Evolutionary conservation across 2,888 invertebrate species (phyloP), one percentile per base, ranked within the genome.

Genomic region (Chironomus tentans): DNA sequence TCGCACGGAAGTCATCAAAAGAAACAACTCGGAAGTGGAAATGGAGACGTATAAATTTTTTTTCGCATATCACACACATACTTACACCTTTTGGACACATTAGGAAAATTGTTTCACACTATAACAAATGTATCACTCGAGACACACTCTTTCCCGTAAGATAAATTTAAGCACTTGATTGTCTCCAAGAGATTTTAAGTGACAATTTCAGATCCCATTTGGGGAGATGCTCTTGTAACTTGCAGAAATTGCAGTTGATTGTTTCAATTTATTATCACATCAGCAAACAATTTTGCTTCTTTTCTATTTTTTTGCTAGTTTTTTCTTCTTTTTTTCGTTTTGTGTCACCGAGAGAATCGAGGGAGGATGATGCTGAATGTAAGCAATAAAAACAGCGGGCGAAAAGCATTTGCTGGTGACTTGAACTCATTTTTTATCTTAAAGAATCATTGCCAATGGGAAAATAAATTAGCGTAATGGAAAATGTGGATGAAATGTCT

Each of bases 31-130:
- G 38, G 38, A 38, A 38, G 38, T 38, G 38, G 38, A 38, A 38
- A 38, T 38, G 38, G 10, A 38, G 38, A 38, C 38, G 10, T 38
- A 38, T 38, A 38, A 15, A 56, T 56, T 65, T 65, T 65, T 65
- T 62, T 62, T 62, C 62, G 62, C 22, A 62, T 22, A 62, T 1
- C 22, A 65, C 65, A 21, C 22, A 18, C 13, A 10, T 12, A 21
- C 2, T 22, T 65, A 65, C 28, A 68, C 68, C 68, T 68, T 18
- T 74, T 68, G 68, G 74, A 74, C 61, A 61, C 68, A 74, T 74
- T 74, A 74, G 62, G 74, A 62, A 74, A 74, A 74, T 74, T 68
- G 74, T 62, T 68, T 24, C 56, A 62, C 61, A 62, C 38, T 56
- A 73, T 18, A n/a, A 73, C 46, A 62, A 61, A 73, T 73, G 72